These are phyloP conservation scores for Eurystomus gularis DNA, from an alignment of 2,113 vertebrate species.

Conservation along the genomic window DNA sequence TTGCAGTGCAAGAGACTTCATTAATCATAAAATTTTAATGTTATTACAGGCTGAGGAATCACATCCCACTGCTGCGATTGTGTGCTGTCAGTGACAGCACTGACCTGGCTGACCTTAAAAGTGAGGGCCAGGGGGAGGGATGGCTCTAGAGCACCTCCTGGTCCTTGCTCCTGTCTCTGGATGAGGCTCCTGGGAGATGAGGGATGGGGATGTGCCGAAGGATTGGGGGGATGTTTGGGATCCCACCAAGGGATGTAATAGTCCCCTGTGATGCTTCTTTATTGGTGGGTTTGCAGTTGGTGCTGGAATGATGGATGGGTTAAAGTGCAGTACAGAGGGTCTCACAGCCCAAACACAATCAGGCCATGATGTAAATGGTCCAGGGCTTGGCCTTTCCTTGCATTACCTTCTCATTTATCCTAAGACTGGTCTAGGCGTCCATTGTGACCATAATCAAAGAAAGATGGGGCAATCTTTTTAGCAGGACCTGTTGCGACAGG, in stretches of 20 bases:
- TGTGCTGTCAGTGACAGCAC: neutral
- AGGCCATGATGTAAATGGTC: neutral
- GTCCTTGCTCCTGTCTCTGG: neutral
- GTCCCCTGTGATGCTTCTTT: neutral
- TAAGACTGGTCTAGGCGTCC: neutral
- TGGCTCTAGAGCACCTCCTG: neutral
- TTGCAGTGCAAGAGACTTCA: neutral
- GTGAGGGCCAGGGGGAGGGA: neutral
- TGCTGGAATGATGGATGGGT: neutral
- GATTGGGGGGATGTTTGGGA: neutral
- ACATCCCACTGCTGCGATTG: fast-evolving
- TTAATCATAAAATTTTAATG: neutral
- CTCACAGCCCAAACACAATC: neutral
- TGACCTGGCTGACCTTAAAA: neutral
- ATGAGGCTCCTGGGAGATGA: neutral
- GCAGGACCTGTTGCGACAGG: neutral
- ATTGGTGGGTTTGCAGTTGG: neutral
- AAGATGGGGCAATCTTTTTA: neutral
- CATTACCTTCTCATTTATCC: neutral
- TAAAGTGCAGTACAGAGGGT: neutral
- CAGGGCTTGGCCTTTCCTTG: neutral
- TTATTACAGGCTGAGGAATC: neutral
- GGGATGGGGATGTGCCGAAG: fast-evolving
- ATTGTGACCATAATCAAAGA: neutral
- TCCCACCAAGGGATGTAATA: neutral